Base-by-base conservation (phyloP, 2,888 invertebrate species). In the Oligia strigilis region DNA sequence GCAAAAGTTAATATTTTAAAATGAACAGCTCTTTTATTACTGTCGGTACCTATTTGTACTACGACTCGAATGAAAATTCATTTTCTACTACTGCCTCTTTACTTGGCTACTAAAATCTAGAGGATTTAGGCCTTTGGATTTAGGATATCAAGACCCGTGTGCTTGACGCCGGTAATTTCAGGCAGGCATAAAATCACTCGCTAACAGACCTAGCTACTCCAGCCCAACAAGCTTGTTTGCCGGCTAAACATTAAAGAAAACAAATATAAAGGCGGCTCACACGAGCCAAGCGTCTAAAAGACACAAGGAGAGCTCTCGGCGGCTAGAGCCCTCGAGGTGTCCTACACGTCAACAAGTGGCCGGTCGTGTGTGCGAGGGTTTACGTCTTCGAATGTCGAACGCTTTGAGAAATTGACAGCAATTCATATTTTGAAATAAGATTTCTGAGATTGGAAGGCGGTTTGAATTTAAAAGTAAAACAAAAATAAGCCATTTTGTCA, bases 261-360 rank as follows among this genome's bases (percentile, higher is more conserved):
- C 83, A 77, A 79, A 80, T 82, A 76, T 87, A 78, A 88, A 86
- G 81, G 79, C 77, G 46, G 77, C 66, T 76, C 72, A 86, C 70
- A 84, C 74, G 29, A 86, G 74, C 65, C 89, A 91, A 90, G 89
- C 91, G 78, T 92, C 90, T 93, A 94, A 95, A 94, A 95, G 95
- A 94, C 93, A 92, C 87, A 90, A 92, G 91, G 89, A 96, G 94
- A 89, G 93, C 95, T 90, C 96, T 96, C 90, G 81, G 89, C 83
- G 87, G 87, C 89, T 94, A 96, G 96, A 90, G 94, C 95, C 91
- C 95, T 96, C 90, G 92, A 94, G 92, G 89, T 91, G 90, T 93
- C 92, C 93, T 91, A 88, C 88, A 91, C 92, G 90, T 93, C 94
- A 95, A 96, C 95, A 96, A 96, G 97, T 95, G 95, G 95, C 93